Conservation (phyloP, 2,113 vertebrate genomes). For the Phoxinus phoxinus region DNA sequence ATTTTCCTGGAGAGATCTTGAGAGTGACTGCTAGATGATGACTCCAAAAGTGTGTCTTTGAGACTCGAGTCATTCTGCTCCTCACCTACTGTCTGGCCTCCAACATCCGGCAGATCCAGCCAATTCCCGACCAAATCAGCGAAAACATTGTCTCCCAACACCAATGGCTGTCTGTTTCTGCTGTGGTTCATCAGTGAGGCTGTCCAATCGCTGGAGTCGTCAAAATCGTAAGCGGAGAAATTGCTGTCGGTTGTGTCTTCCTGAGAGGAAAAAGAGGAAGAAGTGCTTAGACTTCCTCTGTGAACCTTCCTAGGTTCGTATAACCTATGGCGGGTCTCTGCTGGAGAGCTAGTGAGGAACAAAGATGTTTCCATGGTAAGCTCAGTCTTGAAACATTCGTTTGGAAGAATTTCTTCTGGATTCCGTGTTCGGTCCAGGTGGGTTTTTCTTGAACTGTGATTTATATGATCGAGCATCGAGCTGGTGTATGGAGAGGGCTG, state of each 20-base stretch:
- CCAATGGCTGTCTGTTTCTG: constrained; percentile 91
- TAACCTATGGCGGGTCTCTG: constrained; percentile 24
- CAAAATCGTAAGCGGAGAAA: constrained; percentile 84
- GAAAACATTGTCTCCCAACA: constrained; percentile 94
- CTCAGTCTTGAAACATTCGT: constrained; percentile 19
- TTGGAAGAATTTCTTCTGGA: constrained; percentile 25
- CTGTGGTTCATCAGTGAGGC: constrained; percentile 88
- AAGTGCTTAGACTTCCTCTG: constrained; percentile 47
- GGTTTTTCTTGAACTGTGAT: constrained; percentile 16
- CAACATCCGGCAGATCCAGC: constrained; percentile 90
- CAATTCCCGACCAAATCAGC: constrained; percentile 95
- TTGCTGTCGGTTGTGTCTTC: constrained; percentile 72
- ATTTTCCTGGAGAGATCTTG: constrained; percentile 81
- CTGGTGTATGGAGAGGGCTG: constrained; percentile 43
- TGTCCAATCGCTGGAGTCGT: constrained; percentile 87
- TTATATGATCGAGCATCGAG: not conserved
- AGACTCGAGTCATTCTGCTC: not conserved
- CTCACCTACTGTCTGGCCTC: not conserved
- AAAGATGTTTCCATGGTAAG: constrained; percentile 28
- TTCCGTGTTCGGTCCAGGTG: not conserved
- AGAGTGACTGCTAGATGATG: constrained; percentile 65
- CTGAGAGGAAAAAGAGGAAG: constrained; percentile 37
- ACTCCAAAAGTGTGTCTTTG: constrained; percentile 57
- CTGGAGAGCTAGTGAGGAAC: constrained; percentile 47
- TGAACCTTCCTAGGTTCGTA: not conserved